These are phyloP conservation scores for Hyperoplus lanceolatus DNA, from an alignment of 2,797 vertebrate species.

Conservation along the genomic window DNA sequence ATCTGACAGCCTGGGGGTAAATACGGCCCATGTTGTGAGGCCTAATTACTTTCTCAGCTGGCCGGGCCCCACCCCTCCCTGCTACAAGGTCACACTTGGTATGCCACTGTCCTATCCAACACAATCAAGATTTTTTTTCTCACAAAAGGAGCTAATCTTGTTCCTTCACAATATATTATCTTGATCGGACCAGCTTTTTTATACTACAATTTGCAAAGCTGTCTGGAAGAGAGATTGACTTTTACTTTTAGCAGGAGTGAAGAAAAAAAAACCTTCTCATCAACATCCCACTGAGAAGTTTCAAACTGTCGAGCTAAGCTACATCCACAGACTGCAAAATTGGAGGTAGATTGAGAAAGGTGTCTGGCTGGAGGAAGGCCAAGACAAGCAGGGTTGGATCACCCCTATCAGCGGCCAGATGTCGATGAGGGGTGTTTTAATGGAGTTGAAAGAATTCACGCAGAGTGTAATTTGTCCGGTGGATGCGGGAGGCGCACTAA, in stretches of 20 bases:
- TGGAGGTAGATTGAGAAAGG: conserved; percentile 80
- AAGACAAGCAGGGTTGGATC: conserved; percentile 73
- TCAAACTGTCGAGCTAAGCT: conserved; percentile 81
- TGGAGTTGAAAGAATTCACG: conserved; percentile 77
- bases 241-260: conserved; percentile 66
- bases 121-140: conserved; percentile 75
- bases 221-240: conserved; percentile 78
- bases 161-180: conserved; percentile 87
- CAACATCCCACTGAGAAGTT: conserved; percentile 72
- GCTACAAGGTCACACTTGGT: conserved; percentile 82
- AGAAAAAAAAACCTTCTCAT: conserved; percentile 45
- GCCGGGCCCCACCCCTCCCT: conserved; percentile 33
- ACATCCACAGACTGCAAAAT: conserved; percentile 73
- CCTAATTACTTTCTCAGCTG: conserved; percentile 79
- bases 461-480: conserved; percentile 68
- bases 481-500: conserved; percentile 67
- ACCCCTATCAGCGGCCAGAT: conserved; percentile 72
- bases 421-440: conserved; percentile 77
- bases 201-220: conserved; percentile 62
- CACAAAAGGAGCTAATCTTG: conserved; percentile 84
- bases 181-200: conserved; percentile 76
- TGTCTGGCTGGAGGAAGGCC: conserved; percentile 78
- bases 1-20: conserved; percentile 29
- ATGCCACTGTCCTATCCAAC: conserved; percentile 77
- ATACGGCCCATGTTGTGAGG: conserved; percentile 66